Base-by-base conservation (phyloP, 2,797 vertebrate species). In the Setipinna tenuifilis region DNA sequence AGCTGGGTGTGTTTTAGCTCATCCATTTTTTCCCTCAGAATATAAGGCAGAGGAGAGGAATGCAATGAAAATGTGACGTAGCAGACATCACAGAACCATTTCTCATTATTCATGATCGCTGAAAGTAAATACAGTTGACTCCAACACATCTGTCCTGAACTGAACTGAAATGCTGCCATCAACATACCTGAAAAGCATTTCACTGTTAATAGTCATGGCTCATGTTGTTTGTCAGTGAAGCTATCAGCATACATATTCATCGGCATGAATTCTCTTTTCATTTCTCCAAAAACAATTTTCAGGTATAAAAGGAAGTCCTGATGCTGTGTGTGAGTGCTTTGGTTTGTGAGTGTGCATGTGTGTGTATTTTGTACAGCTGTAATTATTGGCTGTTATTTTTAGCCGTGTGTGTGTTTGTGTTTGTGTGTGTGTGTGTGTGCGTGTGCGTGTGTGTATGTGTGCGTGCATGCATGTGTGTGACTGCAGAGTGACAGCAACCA, bases 301-400 rank as follows among this genome's bases (percentile, higher is more conserved):
- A 25, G 61, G n/a, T 65, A 12, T 65, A 23, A 25, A 65, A 65
- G 61, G 61, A 23, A 65, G 61, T 23, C n/a, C n/a, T 65, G 6
- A 23, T 25, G 61, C 58, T 65, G 61, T 65, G 61, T 65, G n/a
- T 7, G 14, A 54, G 14, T 35, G 5, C 5, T 6, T 75, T 16
- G 17, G 50, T 54, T 2, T 54, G 50, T 54, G 50, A 2, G 50
- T 17, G 28, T 75, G 68, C 31, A 9, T 31, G 9, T 68, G 62
- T 68, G 25, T 17, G 28, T 31, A 10, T 35, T 23, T 25, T 23
- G 23, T 25, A 12, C 2, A 12, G 62, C 62, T 28, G 9, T 65
- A 65, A 65, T 65, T 10, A 65, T 65, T 65, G 62, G 23, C 12
- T 65, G 62, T 23, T 65, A 65, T 65, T 65, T 65, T 65, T 65